A percentile compares a stretch with the other conserved stretches of the same genome.
Conservation (phyloP, 53 echinoderm and acorn worm species). For the Glandiceps talaboti region DNA sequence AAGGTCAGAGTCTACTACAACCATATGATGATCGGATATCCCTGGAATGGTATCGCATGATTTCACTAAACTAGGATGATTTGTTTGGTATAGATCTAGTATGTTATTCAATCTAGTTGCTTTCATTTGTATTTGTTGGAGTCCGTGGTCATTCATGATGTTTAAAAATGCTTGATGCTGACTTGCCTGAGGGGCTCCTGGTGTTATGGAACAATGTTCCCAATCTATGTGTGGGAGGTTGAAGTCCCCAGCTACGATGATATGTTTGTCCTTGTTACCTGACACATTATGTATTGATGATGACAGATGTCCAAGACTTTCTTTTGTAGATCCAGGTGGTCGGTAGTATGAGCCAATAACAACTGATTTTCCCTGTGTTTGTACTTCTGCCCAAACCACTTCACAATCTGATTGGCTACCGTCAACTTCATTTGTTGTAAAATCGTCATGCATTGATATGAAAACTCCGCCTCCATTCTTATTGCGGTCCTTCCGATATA, state of each 20-base stretch:
- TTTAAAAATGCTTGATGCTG: conserved; percentile 10
- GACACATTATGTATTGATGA: neutral
- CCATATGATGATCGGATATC: conserved; percentile 2
- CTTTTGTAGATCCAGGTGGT: too few relatives aligned
- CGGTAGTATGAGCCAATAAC: too few relatives aligned
- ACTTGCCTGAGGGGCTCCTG: conserved; percentile 3
- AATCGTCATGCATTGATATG: neutral
- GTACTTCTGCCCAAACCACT: conserved; percentile 9
- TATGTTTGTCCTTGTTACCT: conserved; percentile 1
- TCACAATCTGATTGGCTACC: conserved; percentile 13
- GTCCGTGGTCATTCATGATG: neutral
- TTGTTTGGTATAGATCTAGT: conserved; percentile 22
- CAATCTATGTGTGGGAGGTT: conserved; percentile 20
- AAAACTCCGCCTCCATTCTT: conserved; percentile 15
- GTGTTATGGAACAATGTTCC: too few relatives aligned
- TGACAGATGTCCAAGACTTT: too few relatives aligned
- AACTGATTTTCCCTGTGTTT: conserved; percentile 12
- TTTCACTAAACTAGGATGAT: conserved; percentile 15
- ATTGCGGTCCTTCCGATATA: conserved; percentile 18
- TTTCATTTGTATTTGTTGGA: conserved; percentile 3
- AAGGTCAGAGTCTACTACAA: conserved; percentile 8
- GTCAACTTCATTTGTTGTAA: conserved; percentile 1
- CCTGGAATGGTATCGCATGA: conserved; percentile 3
- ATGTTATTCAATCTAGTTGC: conserved; percentile 1
- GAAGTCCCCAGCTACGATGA: conserved; percentile 16